These are phyloP conservation scores for Astatoreochromis straeleni DNA, from an alignment of 2,113 vertebrate genomes.

Conservation along the genomic window DNA sequence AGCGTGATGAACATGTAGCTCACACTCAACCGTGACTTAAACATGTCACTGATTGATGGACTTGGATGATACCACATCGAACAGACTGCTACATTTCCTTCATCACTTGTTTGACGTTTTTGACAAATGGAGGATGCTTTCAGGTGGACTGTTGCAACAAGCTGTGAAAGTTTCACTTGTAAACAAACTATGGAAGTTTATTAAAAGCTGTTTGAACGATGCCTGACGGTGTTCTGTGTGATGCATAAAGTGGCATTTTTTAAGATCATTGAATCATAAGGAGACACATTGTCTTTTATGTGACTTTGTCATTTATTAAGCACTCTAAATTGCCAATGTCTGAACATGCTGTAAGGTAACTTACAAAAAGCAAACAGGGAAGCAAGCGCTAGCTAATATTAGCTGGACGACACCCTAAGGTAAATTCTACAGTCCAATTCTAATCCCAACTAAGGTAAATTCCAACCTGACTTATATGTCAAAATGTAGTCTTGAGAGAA, in stretches of 20 bases:
- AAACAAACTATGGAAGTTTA: not conserved
- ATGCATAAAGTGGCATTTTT: not conserved
- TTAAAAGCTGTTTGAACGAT: not conserved
- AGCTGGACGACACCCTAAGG: accelerated
- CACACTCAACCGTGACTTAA: not conserved
- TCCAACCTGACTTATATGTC: not conserved
- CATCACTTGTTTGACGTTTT: not conserved
- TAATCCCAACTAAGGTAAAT: not conserved
- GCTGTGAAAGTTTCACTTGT: not conserved
- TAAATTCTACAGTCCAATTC: not conserved
- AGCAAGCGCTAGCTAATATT: not conserved
- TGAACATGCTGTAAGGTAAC: not conserved
- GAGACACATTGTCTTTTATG: not conserved
- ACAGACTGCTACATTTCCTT: not conserved
- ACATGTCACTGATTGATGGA: not conserved
- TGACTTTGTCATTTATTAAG: not conserved
- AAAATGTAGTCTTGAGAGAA: not conserved
- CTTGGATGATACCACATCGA: not conserved
- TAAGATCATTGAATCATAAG: not conserved
- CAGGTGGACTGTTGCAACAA: not conserved
- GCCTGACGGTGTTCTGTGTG: not conserved
- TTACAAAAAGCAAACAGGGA: not conserved
- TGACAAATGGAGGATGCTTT: not conserved
- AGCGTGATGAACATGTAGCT: not conserved
- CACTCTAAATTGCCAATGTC: not conserved